Base-by-base conservation (phyloP, 2,888 invertebrate genomes). In the Hypsopygia costalis region DNA sequence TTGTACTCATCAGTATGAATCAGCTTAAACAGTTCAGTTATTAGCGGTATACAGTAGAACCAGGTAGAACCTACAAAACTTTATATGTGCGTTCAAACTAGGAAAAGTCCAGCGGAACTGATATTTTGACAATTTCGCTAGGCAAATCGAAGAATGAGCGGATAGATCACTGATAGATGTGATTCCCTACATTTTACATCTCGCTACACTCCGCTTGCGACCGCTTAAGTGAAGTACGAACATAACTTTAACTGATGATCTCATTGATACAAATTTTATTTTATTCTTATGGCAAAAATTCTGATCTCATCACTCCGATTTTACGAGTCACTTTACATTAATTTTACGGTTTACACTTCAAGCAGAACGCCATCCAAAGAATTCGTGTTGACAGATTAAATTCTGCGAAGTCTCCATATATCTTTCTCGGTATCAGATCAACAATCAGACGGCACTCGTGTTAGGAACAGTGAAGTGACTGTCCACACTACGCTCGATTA, bases 371-470 rank as follows among this genome's bases (percentile, higher is more conserved):
- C 38, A 16, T 9, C 39, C 27, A 11, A 47, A 48, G 46, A 56
- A 53, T 51, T 52, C 39, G 42, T 40, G 40, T 22, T 46, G 44
- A 49, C 58, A 36, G 55, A 58, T 52, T 53, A 48, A 52, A 63
- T 80, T 79, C 77, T 49, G 52, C 58, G 73, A 75, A 80, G 41
- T 44, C 46, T 44, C 46, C 52, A 65, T 75, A 69, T 70, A 65
- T 70, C 65, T 71, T 75, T 75, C 73, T 52, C 39, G 36, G 73
- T 70, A 77, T 67, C 59, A 49, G 53, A 55, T 51, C 50, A 21
- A 40, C 62, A 52, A 65, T 68, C 52, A 52, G 50, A 53, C 51
- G 54, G 51, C 54, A 51, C 51, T 49, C 41, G 47, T 43, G 43
- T 50, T 48, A 47, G 51, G 57, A 61, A 71, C 69, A 73, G 63